These are phyloP conservation scores for Crotalus adamanteus DNA, from an alignment of 2,797 vertebrate species.

Conservation along the genomic window DNA sequence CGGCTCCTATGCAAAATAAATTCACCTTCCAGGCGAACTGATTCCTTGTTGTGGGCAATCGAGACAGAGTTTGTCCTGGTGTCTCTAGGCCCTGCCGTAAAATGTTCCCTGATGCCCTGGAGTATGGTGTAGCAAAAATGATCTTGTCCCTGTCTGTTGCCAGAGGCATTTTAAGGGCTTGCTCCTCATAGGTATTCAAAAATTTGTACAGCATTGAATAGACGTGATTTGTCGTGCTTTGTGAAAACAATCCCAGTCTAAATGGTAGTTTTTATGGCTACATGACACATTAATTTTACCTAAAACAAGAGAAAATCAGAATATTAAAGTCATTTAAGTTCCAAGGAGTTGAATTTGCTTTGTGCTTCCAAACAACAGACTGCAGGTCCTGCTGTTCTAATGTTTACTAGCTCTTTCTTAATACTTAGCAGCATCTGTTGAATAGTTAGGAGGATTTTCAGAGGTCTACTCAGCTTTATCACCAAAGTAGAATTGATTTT, in stretches of 20 bases:
- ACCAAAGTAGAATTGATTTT: conserved; percentile 39
- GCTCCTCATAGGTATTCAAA: not conserved
- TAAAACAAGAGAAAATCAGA: conserved; percentile 33
- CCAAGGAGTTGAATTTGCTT: conserved; percentile 38
- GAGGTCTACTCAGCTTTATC: conserved; percentile 31
- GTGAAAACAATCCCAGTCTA: conserved; percentile 23
- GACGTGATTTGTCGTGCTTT: not conserved
- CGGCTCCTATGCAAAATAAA: not conserved
- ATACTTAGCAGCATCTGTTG: conserved; percentile 56
- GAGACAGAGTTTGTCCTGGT: not conserved
- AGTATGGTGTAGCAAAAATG: not conserved
- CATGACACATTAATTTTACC: conserved; percentile 41
- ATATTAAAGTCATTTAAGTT: conserved; percentile 53
- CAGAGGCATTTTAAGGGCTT: not conserved
- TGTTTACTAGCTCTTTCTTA: conserved; percentile 55
- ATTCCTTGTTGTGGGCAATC: not conserved
- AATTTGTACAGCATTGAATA: not conserved
- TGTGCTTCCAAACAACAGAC: conserved; percentile 53
- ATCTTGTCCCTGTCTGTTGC: not conserved
- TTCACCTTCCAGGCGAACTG: not conserved
- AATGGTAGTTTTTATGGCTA: conserved; percentile 19
- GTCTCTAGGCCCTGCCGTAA: not conserved
- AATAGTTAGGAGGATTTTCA: conserved; percentile 52
- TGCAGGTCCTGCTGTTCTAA: conserved; percentile 49
- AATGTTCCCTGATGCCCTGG: not conserved